Conservation (phyloP, 2,888 invertebrate species). For the Tetragnatha montana region DNA sequence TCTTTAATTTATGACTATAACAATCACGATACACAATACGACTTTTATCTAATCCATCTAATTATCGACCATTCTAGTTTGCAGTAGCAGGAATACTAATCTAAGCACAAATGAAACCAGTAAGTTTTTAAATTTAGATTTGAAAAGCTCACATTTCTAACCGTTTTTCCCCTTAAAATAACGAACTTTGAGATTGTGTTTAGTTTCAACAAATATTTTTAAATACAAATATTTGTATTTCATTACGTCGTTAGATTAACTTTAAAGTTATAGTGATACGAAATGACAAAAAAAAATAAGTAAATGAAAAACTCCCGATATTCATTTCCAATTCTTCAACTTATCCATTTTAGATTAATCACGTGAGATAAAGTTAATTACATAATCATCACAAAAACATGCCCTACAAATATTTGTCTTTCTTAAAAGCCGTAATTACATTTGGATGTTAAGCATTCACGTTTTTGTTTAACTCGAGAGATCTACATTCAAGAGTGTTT, state of each 20-base stretch:
- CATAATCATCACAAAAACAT: not conserved
- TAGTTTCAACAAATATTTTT: conserved; percentile 16
- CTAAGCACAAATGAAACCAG: too few relatives aligned
- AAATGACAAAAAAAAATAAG: not conserved
- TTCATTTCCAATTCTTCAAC: not conserved
- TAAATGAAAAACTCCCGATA: not conserved
- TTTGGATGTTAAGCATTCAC: not conserved
- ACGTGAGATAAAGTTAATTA: not conserved
- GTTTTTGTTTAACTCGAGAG: not conserved
- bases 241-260: not conserved
- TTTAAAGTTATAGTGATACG: not conserved
- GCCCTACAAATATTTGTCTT: not conserved
- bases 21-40: too few relatives aligned
- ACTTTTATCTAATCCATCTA: too few relatives aligned
- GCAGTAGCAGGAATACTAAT: too few relatives aligned
- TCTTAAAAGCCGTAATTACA: not conserved
- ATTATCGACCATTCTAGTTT: too few relatives aligned
- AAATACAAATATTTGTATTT: conserved; percentile 15
- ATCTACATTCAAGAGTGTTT: not conserved
- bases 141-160: too few relatives aligned
- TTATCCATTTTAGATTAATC: not conserved
- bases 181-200: too few relatives aligned
- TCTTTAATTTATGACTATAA: too few relatives aligned
- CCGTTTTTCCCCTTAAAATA: too few relatives aligned
- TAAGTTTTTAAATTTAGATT: too few relatives aligned